Conservation (phyloP, 2,888 invertebrate species). For the Caenorhabditis sinica region DNA sequence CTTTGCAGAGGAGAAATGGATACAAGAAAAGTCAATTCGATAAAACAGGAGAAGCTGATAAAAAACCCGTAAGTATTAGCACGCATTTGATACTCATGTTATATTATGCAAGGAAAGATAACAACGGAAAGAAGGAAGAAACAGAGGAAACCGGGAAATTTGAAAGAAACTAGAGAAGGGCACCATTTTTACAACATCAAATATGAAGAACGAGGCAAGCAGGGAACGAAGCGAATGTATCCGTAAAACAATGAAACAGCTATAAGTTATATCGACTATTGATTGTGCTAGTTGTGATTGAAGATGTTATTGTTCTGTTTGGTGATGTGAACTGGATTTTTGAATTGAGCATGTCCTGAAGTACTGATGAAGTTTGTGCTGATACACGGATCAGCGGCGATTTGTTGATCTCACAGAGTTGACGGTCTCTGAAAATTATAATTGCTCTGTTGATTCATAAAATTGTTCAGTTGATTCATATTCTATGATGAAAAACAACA, state of each 20-base stretch:
- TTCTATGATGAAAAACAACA: background rate
- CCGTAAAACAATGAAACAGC: slow-evolving; percentile 11
- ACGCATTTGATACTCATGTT: slow-evolving; percentile 1
- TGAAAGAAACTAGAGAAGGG: slow-evolving; percentile 11
- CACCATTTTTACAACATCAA: slow-evolving; percentile 16
- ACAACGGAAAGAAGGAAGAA: background rate
- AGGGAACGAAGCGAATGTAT: slow-evolving; percentile 4
- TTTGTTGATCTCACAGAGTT: slow-evolving; percentile 59
- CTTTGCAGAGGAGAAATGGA: background rate
- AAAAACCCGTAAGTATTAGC: slow-evolving; percentile 13
- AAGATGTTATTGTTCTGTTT: slow-evolving; percentile 17
- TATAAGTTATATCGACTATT: slow-evolving; percentile 22
- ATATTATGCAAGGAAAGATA: background rate
- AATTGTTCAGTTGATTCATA: background rate
- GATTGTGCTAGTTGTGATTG: background rate
- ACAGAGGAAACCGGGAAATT: background rate
- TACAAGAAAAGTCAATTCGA: background rate
- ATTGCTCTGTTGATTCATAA: background rate
- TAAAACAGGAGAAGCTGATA: slow-evolving; percentile 12
- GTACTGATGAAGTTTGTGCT: slow-evolving; percentile 22
- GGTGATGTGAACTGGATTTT: slow-evolving; percentile 30
- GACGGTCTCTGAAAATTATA: slow-evolving; percentile 50
- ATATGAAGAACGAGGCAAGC: slow-evolving; percentile 14
- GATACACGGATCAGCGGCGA: slow-evolving; percentile 36
- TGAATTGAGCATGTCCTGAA: slow-evolving; percentile 47